Base-by-base conservation (phyloP, 2,888 invertebrate species). In the Coleophora deauratella region DNA sequence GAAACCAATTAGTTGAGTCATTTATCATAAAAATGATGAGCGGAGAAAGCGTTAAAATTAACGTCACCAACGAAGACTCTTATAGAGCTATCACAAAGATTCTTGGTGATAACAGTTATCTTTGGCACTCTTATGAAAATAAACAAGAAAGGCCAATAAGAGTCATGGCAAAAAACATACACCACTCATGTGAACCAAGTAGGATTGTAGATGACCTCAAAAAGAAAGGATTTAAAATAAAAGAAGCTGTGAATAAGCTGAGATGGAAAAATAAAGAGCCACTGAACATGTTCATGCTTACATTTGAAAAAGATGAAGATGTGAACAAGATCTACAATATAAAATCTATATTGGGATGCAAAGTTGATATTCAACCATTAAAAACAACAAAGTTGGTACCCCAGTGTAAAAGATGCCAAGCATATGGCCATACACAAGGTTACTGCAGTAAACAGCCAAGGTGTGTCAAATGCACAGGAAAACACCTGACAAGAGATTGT, bases 371-470 rank as follows among this genome's bases (percentile, higher is more conserved):
- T 8, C 40, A 33, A 35, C 40, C 42, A 21, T 15, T 43, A 32
- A 42, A 37, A 38, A 37, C 34, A 27, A 15, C 42, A 3, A 41
- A 39, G 10, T 31, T n/a, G n/a, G n/a, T n/a, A n/a, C n/a, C n/a
- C n/a, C n/a, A 45, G n/a, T 45, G 45, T n/a, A 45, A 45, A 28
- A 28, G 39, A 27, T 45, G 45, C n/a, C 45, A 45, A 34, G 39
- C 32, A 3, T 42, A 45, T 31, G 41, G 44, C 1, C 44, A 41
- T 15, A 41, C 41, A 1, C 43, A 43, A 34, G 40, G 37, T 14
- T 40, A 43, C 21, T 43, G 40, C 30, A 2, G 33, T n/a, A 43
- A 41, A 34, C 41, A 44, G n/a, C 44, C 38, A 0, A 44, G 41
- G n/a, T 44, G 44, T 35, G 44, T 41, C 1, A 41, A 41, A 12